These are phyloP conservation scores for Lerema accius DNA, from an alignment of 1,140 invertebrate genomes.

Conservation along the genomic window DNA sequence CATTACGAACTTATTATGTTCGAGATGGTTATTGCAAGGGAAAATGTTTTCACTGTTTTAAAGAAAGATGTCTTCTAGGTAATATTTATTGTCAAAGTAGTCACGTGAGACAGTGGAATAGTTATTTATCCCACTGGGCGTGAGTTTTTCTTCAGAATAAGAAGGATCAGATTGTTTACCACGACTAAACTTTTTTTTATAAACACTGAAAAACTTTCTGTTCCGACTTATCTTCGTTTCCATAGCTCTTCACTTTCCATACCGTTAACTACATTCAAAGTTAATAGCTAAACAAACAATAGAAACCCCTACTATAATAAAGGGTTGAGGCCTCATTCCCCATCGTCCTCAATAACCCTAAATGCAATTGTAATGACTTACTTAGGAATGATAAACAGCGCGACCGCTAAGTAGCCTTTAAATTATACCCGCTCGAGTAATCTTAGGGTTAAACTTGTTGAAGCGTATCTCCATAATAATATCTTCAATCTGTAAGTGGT, in stretches of 20 bases:
- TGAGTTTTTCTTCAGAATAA: no score
- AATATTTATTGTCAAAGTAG: no score
- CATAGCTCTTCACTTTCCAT: neutral
- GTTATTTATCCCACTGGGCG: no score
- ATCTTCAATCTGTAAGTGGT: conserved; percentile 22
- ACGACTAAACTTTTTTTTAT: no score
- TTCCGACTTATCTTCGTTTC: neutral
- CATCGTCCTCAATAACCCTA: neutral
- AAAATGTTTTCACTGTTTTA: no score
- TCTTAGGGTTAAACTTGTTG: conserved; percentile 14
- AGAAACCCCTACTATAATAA: neutral
- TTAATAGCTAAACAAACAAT: neutral
- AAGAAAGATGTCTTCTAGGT: no score
- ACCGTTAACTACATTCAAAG: neutral
- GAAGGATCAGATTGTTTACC: no score
- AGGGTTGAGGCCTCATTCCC: conserved; percentile 7
- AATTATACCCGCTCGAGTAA: conserved; percentile 19
- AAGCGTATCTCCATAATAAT: conserved; percentile 24
- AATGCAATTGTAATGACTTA: conserved; percentile 18
- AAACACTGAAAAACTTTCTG: no score
- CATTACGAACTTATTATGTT: no score
- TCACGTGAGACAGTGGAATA: no score
- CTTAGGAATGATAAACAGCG: conserved; percentile 11
- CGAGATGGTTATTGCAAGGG: no score
- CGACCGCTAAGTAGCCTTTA: conserved; percentile 18